These are phyloP conservation scores for Andrena bicolor DNA, from an alignment of 2,888 invertebrate genomes.

Conservation along the genomic window DNA sequence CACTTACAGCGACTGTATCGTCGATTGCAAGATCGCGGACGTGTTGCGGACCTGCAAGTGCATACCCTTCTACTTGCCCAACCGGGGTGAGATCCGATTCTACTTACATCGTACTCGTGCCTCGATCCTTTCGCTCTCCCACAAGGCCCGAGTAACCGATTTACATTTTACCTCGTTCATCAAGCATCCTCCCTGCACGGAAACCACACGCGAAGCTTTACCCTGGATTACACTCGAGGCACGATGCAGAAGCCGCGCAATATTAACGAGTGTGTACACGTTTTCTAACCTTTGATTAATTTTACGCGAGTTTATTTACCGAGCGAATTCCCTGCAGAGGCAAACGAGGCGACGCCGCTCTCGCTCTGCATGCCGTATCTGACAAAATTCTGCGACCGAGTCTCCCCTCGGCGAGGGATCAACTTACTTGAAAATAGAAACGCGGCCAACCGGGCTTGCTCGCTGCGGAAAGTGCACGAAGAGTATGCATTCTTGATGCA, in stretches of 20 bases:
- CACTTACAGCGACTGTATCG: slow-evolving; percentile 88
- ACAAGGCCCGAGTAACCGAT: no score
- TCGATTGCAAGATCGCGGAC: slow-evolving; percentile 87
- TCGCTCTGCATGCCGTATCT: background rate
- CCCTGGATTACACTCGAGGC: background rate
- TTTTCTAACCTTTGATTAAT: slow-evolving; percentile 30
- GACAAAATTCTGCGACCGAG: slow-evolving; percentile 1
- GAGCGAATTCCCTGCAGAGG: slow-evolving; percentile 17
- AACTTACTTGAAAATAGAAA: slow-evolving; percentile 1
- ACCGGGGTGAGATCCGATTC: slow-evolving; percentile 62
- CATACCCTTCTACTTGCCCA: slow-evolving; percentile 87
- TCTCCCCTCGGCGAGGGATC: background rate
- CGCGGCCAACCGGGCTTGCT: background rate
- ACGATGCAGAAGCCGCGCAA: background rate
- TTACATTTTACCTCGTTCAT: no score
- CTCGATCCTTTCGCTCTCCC: no score
- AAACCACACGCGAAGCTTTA: background rate
- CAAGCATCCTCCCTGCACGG: background rate
- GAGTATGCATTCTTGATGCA: background rate
- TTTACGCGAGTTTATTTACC: slow-evolving; percentile 21
- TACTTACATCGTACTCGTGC: background rate
- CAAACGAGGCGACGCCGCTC: background rate
- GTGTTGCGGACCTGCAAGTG: slow-evolving; percentile 87
- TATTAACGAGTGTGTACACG: slow-evolving; percentile 24
- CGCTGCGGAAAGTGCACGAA: background rate